These are phyloP conservation scores for Ormyrus thymus DNA, from an alignment of 2,888 invertebrate species.

Conservation along the genomic window DNA sequence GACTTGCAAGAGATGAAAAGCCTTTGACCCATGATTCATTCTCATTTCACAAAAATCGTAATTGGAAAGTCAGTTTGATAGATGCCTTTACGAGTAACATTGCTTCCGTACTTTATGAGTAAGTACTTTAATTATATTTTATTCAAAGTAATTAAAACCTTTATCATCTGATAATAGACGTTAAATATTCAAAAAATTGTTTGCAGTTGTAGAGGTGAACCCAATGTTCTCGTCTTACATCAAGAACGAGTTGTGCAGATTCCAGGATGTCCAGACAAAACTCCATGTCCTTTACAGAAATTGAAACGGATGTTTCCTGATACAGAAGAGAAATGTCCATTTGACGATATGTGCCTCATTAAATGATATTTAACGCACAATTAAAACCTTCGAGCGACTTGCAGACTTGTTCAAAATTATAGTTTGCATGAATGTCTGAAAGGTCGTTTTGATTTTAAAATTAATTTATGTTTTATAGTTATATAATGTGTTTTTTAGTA, in stretches of 20 bases:
- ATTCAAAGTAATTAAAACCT: not conserved
- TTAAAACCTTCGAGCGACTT: too few species aligned
- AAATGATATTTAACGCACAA: constrained; percentile 12
- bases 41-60: constrained; percentile 74
- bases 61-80: constrained; percentile 78
- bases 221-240: constrained; percentile 81
- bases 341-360: constrained; percentile 78
- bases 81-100: constrained; percentile 89
- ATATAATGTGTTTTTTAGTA: too few species aligned
- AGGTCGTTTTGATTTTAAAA: not conserved
- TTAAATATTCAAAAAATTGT: constrained; percentile 21
- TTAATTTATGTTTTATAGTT: too few species aligned
- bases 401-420: too few species aligned
- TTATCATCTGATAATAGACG: not conserved
- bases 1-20: constrained; percentile 82
- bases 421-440: not conserved
- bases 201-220: constrained; percentile 76
- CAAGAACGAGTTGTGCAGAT: constrained; percentile 84
- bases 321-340: constrained; percentile 81
- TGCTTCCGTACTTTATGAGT: constrained; percentile 85
- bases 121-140: constrained; percentile 69
- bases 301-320: constrained; percentile 79
- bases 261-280: constrained; percentile 80
- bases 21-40: constrained; percentile 79
- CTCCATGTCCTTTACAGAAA: constrained; percentile 80